Evolutionary conservation across 2,888 invertebrate species (phyloP).

Genomic region (Oxycera nigricornis): DNA sequence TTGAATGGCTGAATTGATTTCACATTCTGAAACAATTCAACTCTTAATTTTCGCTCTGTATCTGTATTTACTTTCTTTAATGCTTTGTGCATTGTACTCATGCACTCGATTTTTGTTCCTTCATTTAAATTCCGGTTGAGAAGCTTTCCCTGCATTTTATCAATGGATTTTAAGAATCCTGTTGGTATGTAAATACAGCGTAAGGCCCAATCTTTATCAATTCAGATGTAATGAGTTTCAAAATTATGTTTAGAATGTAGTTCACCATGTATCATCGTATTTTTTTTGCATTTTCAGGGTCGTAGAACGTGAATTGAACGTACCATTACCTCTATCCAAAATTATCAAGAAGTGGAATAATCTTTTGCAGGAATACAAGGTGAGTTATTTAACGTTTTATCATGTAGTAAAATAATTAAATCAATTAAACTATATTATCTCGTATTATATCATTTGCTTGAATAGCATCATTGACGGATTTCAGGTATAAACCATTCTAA

Average conservation of each 20-base stretch:
- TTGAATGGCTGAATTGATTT: constrained; percentile 36
- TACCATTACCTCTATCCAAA: constrained; percentile 62
- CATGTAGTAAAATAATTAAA: no score
- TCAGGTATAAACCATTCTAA: no score
- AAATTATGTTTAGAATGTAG: not conserved
- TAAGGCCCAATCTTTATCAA: not conserved
- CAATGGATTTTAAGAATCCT: not conserved
- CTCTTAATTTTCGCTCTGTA: constrained; percentile 24
- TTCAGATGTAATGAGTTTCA: not conserved
- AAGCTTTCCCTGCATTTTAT: not conserved
- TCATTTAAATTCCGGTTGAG: not conserved
- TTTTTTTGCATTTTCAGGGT: constrained; percentile 53
- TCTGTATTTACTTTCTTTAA: constrained; percentile 17
- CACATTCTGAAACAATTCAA: constrained; percentile 30
- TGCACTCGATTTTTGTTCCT: constrained; percentile 1
- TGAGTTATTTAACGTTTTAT: constrained; percentile 48
- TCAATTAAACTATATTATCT: no score
- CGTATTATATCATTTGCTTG: no score
- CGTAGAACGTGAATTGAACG: constrained; percentile 61
- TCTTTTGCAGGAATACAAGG: constrained; percentile 62
- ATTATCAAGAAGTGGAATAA: constrained; percentile 64
- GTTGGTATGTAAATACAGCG: not conserved
- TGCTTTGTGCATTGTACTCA: constrained; percentile 6
- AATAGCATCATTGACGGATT: no score
- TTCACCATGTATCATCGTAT: not conserved